phyloP scores from a whole-genome alignment of 2,113 vertebrate species.

The Forbesichthys agassizii region DNA sequence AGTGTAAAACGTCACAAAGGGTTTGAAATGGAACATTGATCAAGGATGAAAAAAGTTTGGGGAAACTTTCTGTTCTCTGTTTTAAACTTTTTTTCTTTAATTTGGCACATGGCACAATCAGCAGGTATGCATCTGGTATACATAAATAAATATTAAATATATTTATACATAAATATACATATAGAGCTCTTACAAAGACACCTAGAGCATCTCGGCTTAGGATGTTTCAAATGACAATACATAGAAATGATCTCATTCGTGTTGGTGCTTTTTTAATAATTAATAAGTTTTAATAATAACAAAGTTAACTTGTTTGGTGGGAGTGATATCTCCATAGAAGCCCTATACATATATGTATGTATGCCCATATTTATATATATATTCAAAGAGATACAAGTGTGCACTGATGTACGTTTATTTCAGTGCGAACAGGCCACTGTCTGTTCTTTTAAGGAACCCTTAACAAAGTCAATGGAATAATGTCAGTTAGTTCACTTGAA shows the following conservation, averaged over 20 bases:
- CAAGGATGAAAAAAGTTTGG: conserved; percentile 65
- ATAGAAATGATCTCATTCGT: conserved; percentile 43
- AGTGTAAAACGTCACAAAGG: conserved; percentile 51
- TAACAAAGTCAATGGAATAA: conserved; percentile 80
- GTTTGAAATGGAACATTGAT: conserved; percentile 55
- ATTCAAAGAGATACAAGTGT: conserved; percentile 78
- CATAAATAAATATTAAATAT: conserved; percentile 87
- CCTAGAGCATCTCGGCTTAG: conserved; percentile 55
- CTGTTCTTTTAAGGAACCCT: conserved; percentile 70
- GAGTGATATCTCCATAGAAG: conserved; percentile 73
- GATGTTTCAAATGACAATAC: conserved; percentile 55
- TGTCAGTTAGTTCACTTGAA: conserved; percentile 83
- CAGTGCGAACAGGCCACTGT: conserved; percentile 80
- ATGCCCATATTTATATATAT: conserved; percentile 80
- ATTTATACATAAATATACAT: conserved; percentile 84
- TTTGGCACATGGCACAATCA: conserved; percentile 87
- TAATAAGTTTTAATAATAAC: conserved; percentile 35
- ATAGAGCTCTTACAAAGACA: conserved; percentile 82
- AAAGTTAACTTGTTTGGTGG: conserved; percentile 43
- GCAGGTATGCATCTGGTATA: conserved; percentile 84
- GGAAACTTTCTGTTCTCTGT: conserved; percentile 75
- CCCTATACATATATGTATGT: conserved; percentile 83
- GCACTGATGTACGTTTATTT: conserved; percentile 72
- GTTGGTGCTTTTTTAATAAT: conserved; percentile 58
- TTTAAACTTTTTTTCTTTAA: conserved; percentile 84